A percentile compares a stretch with the other conserved stretches of the same genome.
Conservation (phyloP, 1,140 invertebrate species). For the Mylabris phalerata region DNA sequence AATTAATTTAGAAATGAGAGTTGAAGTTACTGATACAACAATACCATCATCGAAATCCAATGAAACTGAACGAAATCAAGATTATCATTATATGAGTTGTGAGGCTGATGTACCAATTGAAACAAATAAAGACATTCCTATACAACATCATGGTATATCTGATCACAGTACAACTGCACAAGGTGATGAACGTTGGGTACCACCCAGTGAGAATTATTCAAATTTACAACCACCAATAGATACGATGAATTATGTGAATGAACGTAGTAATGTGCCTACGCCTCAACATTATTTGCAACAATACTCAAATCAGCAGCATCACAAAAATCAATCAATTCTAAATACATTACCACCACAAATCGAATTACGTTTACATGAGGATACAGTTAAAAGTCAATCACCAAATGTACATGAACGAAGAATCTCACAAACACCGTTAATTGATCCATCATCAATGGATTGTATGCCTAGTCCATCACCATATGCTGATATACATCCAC, state of each 20-base stretch:
- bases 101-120: slow-evolving; percentile 22
- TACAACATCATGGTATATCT: slow-evolving; percentile 27
- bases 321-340: slow-evolving; percentile 12
- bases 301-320: slow-evolving; percentile 18
- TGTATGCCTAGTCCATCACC: slow-evolving; percentile 58
- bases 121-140: slow-evolving; percentile 26
- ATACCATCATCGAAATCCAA: background rate
- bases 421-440: slow-evolving; percentile 36
- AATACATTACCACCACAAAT: slow-evolving; percentile 22
- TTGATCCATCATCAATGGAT: slow-evolving; percentile 48
- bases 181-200: slow-evolving; percentile 59
- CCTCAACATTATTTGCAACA: slow-evolving; percentile 21
- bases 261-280: slow-evolving; percentile 3
- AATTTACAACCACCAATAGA: slow-evolving; percentile 22
- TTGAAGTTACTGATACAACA: slow-evolving; percentile 19
- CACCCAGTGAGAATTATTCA: slow-evolving; percentile 48
- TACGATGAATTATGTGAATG: slow-evolving; percentile 15
- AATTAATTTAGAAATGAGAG: slow-evolving; percentile 22
- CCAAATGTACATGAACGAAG: slow-evolving; percentile 26
- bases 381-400: slow-evolving; percentile 26
- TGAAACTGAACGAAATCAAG: slow-evolving; percentile 5
- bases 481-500: slow-evolving; percentile 54
- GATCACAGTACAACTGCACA: slow-evolving; percentile 42
- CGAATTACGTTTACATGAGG: slow-evolving; percentile 22
- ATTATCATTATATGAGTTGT: slow-evolving; percentile 21